Evolutionary conservation across 2,888 invertebrate species (phyloP), one percentile per base, ranked within the genome.

Genomic region (Hyposoter dolosus): DNA sequence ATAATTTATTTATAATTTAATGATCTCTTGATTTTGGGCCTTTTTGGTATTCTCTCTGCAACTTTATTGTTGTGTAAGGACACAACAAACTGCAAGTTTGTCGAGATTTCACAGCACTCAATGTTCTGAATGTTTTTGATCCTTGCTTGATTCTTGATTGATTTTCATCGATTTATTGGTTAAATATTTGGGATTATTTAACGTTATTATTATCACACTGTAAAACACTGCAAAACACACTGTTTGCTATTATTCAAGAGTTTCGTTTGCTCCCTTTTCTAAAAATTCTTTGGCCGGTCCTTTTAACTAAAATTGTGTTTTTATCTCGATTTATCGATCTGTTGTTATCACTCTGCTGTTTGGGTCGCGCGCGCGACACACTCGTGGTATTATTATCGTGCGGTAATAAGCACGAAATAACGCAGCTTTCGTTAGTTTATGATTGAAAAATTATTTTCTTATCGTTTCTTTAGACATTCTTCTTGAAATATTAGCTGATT

Each of bases 1-100:
- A 40, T 53, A 50, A 83, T 82, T 74, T 81, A 84, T 82, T 80
- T 60, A n/a, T n/a, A 68, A 79, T 84, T 83, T 56, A 68, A 79
- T 84, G 76, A 72, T 83, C 45, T 45, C 28, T 76, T 71, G 82
- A 82, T 79, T 75, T 65, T 65, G 47, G 65, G 80, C 50, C n/a
- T 19, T 28, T 23, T 40, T 12, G 35, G 23, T 56, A n/a, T 23
- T 81, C 84, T 80, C 76, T 71, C 76, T 69, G 79, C 28, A 0
- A 40, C 56, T 65, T 81, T 76, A 77, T 77, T 66, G 69, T 82
- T 63, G 72, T 68, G 66, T 23, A 17, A 43, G 12, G 56, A 19
- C 19, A 71, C 19, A 45, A 71, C 69, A n/a, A 71, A 35, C 69
- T 19, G 6, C 56, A 69, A 50, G 43, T 23, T 66, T 1, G 23